A percentile compares a stretch with the other conserved stretches of the same genome.
phyloP scores from a whole-genome alignment of 2,113 vertebrate species.

The Pedionomus torquatus region DNA sequence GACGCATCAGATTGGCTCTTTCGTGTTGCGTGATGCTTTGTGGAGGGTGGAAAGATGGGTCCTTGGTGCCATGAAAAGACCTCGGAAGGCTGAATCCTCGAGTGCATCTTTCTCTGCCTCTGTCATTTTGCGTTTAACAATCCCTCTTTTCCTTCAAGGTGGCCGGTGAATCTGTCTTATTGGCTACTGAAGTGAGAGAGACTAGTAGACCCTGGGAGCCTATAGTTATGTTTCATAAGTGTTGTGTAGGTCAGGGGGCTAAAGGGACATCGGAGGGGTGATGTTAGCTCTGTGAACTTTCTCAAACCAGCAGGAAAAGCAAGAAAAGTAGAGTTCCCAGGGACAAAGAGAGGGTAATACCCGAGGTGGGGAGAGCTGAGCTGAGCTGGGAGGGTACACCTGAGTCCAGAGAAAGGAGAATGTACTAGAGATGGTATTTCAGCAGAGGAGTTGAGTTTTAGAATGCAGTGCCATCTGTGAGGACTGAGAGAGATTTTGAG shows the following conservation, averaged over 20 bases:
- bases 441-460: not conserved
- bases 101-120: constrained; percentile 65
- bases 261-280: constrained; percentile 35
- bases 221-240: constrained; percentile 65
- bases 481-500: not conserved
- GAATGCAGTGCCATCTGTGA: not conserved
- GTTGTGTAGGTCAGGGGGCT: constrained; percentile 51
- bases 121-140: constrained; percentile 60
- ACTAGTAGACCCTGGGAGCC: constrained; percentile 57
- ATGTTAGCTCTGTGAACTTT: constrained; percentile 47
- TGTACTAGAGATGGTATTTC: not conserved
- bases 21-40: not conserved
- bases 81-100: constrained; percentile 56
- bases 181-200: constrained; percentile 66
- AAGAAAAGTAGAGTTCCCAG: not conserved
- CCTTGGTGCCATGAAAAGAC: constrained; percentile 51
- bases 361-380: constrained; percentile 1
- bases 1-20: constrained; percentile 18
- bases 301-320: not conserved
- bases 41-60: not conserved
- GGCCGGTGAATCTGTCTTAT: constrained; percentile 36
- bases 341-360: not conserved
- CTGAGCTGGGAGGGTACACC: not conserved
- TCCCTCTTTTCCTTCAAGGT: constrained; percentile 65
- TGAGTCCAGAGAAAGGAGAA: constrained; percentile 4